Evolutionary conservation across 2,888 invertebrate species (phyloP), one percentile per base, ranked within the genome.

Genomic region (Timema cristinae): DNA sequence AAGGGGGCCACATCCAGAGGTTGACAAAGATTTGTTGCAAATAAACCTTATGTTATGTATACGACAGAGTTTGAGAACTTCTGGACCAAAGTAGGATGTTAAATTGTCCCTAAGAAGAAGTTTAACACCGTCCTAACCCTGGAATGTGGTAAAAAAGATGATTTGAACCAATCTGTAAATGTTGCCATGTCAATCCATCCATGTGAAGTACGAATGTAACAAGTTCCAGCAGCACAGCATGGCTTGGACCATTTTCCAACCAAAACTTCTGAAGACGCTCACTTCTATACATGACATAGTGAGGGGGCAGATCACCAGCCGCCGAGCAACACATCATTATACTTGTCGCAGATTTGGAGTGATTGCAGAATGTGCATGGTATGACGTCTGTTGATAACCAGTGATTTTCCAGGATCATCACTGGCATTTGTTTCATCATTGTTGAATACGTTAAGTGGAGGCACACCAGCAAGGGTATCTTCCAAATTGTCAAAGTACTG

Each of bases 61-160:
- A 63, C 77, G 70, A 73, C 80, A 81, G 11, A 72, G 32, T 51
- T 75, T 32, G 13, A 80, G 47, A 66, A 80, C 77, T 50, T 75
- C 63, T 9, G 54, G 11, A 73, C 67, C 74, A 16, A 79, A 68
- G 68, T 81, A 78, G 50, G 75, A 75, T 7, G 76, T 56, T n/a
- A 81, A 71, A 74, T 80, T 81, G 71, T 81, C 79, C 7, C 80
- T 79, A 66, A 81, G 76, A 15, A 81, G n/a, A 15, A 77, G 76
- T 73, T 77, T 78, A 54, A 47, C 67, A 11, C 78, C 79, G 49
- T 51, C 32, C 66, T 71, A 72, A n/a, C 74, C 70, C 72, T 76
- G 11, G 76, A 52, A 69, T 75, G 74, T 32, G 77, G 77, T 49
- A 81, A 56, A 50, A 77, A 73, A 15, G 75, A 16, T 48, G 70